Evolutionary conservation across 1,140 invertebrate genomes (phyloP).

Genomic region (Brachionus angularis): DNA sequence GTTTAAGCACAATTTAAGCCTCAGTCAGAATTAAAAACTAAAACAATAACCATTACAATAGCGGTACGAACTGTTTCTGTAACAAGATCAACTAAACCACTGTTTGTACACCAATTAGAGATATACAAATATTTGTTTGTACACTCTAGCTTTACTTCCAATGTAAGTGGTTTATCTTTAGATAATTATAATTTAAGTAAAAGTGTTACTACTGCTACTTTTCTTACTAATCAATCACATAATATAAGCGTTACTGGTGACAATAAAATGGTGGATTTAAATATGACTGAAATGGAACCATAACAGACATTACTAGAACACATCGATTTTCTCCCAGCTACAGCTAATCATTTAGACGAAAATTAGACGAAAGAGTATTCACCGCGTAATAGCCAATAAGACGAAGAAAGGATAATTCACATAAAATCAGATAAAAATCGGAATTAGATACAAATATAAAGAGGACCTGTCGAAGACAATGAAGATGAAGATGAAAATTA

Average conservation of each 20-base stretch:
- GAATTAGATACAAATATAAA: slow-evolving; percentile 42
- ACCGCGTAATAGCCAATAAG: slow-evolving; percentile 22
- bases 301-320: slow-evolving; percentile 28
- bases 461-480: neutral
- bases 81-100: neutral
- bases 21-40: slow-evolving; percentile 45
- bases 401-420: slow-evolving; percentile 36
- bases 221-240: too few relatives aligned
- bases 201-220: too few relatives aligned
- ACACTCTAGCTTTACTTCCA: neutral
- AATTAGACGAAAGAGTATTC: slow-evolving; percentile 18
- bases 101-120: neutral
- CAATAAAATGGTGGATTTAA: neutral
- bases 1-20: slow-evolving; percentile 11
- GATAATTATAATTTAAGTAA: neutral
- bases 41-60: neutral
- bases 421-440: slow-evolving; percentile 29
- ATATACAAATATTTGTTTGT: neutral
- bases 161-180: neutral
- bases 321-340: slow-evolving; percentile 17
- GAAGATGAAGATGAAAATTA: slow-evolving; percentile 59
- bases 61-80: neutral
- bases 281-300: slow-evolving; percentile 44
- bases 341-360: slow-evolving; percentile 9
- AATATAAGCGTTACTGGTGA: too few relatives aligned